Evolutionary conservation across 1,140 invertebrate species (phyloP).

Genomic region (Drosophila pandora): DNA sequence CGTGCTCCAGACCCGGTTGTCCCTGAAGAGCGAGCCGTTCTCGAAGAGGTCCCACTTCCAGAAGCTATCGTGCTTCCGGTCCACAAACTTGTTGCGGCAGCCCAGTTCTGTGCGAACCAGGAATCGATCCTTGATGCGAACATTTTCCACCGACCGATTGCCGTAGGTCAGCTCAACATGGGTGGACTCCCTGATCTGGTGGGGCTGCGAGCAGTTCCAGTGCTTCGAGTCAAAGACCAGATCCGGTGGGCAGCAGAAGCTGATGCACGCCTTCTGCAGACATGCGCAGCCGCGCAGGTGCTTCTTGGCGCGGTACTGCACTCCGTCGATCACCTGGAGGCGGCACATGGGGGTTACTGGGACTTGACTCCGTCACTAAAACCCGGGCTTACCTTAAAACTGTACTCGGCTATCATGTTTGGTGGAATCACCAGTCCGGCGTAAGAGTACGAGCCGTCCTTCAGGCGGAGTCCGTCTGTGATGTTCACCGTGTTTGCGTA

Average conservation of each 20-base stretch:
- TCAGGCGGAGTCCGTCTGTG: slow-evolving; percentile 64
- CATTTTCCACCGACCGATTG: slow-evolving; percentile 44
- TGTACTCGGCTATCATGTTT: slow-evolving; percentile 63
- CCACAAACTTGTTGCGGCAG: slow-evolving; percentile 68
- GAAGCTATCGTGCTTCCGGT: slow-evolving; percentile 64
- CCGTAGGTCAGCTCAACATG: slow-evolving; percentile 56
- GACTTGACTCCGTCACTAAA: not conserved
- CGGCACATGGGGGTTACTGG: not conserved
- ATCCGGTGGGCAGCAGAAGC: slow-evolving; percentile 63
- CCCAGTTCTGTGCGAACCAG: slow-evolving; percentile 65
- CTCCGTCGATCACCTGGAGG: slow-evolving; percentile 63
- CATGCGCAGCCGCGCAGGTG: slow-evolving; percentile 75
- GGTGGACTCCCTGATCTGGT: slow-evolving; percentile 10
- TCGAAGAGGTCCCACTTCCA: slow-evolving; percentile 69
- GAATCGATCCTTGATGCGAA: slow-evolving; percentile 59
- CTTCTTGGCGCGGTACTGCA: slow-evolving; percentile 56
- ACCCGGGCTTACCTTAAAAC: slow-evolving; percentile 40
- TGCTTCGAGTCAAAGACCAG: slow-evolving; percentile 44
- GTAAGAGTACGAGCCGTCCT: slow-evolving; percentile 74
- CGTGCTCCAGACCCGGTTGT: slow-evolving; percentile 59
- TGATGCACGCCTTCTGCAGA: slow-evolving; percentile 71
- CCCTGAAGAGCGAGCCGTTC: slow-evolving; percentile 50
- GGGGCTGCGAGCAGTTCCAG: slow-evolving; percentile 50
- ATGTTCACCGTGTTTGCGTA: slow-evolving; percentile 72
- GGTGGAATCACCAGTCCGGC: slow-evolving; percentile 62